Conservation (phyloP, 2,797 vertebrate species). For the Clarias fuscus region DNA sequence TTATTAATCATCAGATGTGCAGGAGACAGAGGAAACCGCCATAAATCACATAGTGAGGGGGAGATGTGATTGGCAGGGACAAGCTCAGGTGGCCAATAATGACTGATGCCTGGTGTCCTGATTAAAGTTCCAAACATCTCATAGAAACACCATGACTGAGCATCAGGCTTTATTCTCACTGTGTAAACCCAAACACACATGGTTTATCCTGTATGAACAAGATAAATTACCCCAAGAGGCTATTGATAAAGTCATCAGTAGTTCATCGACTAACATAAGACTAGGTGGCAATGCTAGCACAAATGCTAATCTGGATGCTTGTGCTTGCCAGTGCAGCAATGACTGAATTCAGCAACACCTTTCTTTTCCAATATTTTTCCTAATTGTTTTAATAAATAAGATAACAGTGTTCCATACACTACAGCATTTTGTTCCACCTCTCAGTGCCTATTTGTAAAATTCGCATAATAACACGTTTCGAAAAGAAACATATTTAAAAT, state of each 20-base stretch:
- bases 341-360: not conserved
- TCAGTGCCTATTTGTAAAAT: not conserved
- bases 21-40: slow-evolving; percentile 38
- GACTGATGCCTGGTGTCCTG: slow-evolving; percentile 37
- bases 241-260: not conserved
- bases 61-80: slow-evolving; percentile 43
- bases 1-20: slow-evolving; percentile 57
- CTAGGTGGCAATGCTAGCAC: not conserved
- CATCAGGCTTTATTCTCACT: not conserved
- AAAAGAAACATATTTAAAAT: not conserved
- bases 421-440: not conserved
- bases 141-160: not conserved
- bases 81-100: slow-evolving; percentile 42
- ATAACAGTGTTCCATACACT: not conserved
- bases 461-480: not conserved
- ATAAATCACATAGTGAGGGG: slow-evolving; percentile 30
- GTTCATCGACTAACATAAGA: not conserved
- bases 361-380: not conserved
- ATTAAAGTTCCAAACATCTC: slow-evolving; percentile 35
- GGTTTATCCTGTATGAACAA: not conserved
- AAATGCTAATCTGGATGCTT: not conserved
- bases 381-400: not conserved
- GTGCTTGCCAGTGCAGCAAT: not conserved
- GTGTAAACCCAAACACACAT: not conserved
- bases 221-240: not conserved